Evolutionary conservation across 1,140 invertebrate genomes (phyloP).

Genomic region (Drosophila virilis): DNA sequence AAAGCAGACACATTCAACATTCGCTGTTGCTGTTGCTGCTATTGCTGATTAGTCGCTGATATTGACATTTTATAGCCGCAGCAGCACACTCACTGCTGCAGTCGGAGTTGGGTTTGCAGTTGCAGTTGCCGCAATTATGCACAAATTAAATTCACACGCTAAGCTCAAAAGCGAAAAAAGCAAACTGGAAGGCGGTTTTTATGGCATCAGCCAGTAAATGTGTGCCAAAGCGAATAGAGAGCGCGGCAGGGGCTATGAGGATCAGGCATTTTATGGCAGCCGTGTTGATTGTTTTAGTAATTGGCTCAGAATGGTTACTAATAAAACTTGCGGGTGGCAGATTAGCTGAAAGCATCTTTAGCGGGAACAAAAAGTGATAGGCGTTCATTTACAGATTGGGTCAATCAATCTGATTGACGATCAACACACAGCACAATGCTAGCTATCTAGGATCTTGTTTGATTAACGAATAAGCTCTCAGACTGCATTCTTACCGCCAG

Average conservation of each 20-base stretch:
- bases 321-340: slow-evolving; percentile 2
- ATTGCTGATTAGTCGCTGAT: slow-evolving; percentile 67
- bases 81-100: neutral
- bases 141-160: slow-evolving; percentile 79
- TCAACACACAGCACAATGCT: no score
- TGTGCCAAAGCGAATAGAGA: slow-evolving; percentile 43
- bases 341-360: neutral
- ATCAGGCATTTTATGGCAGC: slow-evolving; percentile 21
- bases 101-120: slow-evolving; percentile 25
- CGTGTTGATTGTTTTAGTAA: slow-evolving; percentile 52
- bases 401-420: neutral
- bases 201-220: slow-evolving; percentile 47
- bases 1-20: slow-evolving; percentile 50
- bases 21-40: slow-evolving; percentile 17
- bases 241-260: slow-evolving; percentile 37
- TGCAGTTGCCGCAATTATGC: slow-evolving; percentile 68
- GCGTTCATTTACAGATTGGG: neutral
- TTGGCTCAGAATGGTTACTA: neutral
- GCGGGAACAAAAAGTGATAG: slow-evolving; percentile 2
- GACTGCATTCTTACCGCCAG: no score
- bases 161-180: slow-evolving; percentile 41
- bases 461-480: no score
- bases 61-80: slow-evolving; percentile 71
- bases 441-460: no score
- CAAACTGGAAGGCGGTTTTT: slow-evolving; percentile 22